These are phyloP conservation scores for Calidris pygmaea DNA, from an alignment of 2,113 vertebrate species.

Conservation along the genomic window DNA sequence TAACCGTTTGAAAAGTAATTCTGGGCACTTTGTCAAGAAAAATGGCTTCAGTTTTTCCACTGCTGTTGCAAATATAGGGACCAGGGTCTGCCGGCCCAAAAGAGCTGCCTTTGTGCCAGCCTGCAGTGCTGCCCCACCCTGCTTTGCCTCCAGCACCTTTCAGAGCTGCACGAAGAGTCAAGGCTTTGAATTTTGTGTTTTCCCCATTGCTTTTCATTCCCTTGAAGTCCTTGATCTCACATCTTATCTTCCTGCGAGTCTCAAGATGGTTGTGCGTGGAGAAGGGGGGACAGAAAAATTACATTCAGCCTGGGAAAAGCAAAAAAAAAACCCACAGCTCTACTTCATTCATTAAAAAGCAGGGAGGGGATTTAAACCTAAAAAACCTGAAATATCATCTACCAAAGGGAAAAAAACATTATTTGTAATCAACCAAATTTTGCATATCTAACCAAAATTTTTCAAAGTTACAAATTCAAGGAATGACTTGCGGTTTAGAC, in stretches of 20 bases:
- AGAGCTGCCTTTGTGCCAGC: neutral
- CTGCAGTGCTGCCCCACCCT: accelerated
- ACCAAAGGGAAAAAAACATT: neutral
- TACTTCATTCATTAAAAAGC: neutral
- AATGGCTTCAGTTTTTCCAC: neutral
- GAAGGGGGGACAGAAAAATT: neutral
- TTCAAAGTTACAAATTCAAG: too few relatives aligned
- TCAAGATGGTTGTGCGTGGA: neutral
- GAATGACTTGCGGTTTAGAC: too few relatives aligned
- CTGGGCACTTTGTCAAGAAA: accelerated
- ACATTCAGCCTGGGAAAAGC: neutral
- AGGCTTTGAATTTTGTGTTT: neutral
- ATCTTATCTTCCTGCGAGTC: accelerated
- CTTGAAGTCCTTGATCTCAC: neutral
- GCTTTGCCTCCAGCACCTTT: accelerated
- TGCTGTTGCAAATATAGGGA: neutral
- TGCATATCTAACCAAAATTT: too few relatives aligned
- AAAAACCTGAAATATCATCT: neutral
- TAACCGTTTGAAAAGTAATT: neutral
- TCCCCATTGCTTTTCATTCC: neutral
- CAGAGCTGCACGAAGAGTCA: accelerated
- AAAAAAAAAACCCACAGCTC: neutral
- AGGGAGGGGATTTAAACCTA: neutral
- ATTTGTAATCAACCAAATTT: too few relatives aligned
- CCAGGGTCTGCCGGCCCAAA: accelerated